These are phyloP conservation scores for Erpetoichthys calabaricus DNA, from an alignment of 2,797 vertebrate genomes.

Conservation along the genomic window DNA sequence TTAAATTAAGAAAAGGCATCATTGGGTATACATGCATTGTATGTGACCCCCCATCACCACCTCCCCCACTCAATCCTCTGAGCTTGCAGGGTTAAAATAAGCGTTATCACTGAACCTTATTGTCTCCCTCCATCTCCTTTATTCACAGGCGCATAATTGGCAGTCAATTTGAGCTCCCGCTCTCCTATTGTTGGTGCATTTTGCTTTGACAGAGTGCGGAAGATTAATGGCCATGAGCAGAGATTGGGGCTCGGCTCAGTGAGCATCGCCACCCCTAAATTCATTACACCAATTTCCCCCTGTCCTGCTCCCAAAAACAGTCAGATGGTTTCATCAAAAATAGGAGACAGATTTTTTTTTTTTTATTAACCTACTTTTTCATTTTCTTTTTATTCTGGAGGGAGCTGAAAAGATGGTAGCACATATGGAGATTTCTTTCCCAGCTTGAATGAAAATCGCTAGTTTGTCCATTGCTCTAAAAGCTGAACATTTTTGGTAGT, in stretches of 20 bases:
- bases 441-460: too few relatives aligned
- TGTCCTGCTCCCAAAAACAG: constrained; percentile 40
- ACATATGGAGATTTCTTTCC: too few relatives aligned
- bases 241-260: constrained; percentile 52
- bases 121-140: constrained; percentile 42
- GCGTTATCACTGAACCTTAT: constrained; percentile 46
- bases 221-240: constrained; percentile 67
- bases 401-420: too few relatives aligned
- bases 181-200: constrained; percentile 64
- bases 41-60: constrained; percentile 18
- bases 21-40: constrained; percentile 20
- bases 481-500: too few relatives aligned
- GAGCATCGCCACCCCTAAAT: constrained; percentile 65
- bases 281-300: constrained; percentile 74
- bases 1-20: constrained; percentile 22
- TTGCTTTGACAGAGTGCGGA: constrained; percentile 72
- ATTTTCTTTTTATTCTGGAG: not conserved
- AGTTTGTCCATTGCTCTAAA: too few relatives aligned
- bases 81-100: constrained; percentile 56
- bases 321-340: constrained; percentile 13
- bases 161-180: constrained; percentile 69
- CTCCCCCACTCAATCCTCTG: constrained; percentile 18
- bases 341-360: constrained; percentile 11
- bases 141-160: constrained; percentile 75
- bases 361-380: not conserved